Conservation (phyloP, 2,113 vertebrate genomes). For the Myanophis thanlyinensis region DNA sequence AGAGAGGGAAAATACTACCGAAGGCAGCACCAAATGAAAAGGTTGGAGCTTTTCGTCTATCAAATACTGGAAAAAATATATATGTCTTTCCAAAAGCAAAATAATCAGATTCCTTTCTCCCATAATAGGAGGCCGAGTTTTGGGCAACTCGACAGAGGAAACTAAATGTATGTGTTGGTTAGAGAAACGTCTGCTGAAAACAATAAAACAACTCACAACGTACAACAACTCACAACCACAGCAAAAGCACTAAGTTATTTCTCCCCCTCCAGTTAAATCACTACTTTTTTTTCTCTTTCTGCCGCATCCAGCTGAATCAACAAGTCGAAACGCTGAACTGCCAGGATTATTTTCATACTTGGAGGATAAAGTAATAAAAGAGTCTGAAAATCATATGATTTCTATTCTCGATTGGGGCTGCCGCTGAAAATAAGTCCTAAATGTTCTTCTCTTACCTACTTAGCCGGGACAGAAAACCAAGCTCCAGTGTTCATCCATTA, state of each 20-base stretch:
- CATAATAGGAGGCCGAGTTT: not conserved
- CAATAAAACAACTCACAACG: not conserved
- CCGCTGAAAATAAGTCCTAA: not conserved
- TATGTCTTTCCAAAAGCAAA: constrained; percentile 14
- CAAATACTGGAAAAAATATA: not conserved
- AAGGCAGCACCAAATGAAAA: not conserved
- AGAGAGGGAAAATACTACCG: not conserved
- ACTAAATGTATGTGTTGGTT: not conserved
- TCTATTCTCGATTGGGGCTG: not conserved
- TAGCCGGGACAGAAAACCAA: not conserved
- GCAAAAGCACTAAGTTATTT: not conserved
- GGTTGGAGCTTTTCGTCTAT: not conserved
- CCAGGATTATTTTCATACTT: not conserved
- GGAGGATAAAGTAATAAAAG: not conserved
- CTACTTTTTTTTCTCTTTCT: not conserved
- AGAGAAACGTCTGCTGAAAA: not conserved
- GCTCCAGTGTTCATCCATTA: not conserved
- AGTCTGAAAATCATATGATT: not conserved
- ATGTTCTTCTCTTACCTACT: not conserved
- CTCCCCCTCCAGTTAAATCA: not conserved
- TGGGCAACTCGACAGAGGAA: not conserved
- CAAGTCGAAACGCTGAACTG: not conserved
- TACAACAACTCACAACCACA: not conserved
- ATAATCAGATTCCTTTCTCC: constrained; percentile 10
- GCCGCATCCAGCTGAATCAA: not conserved